Evolutionary conservation across 2,797 vertebrate species (phyloP).

Genomic region (Arnoldichthys spilopterus): DNA sequence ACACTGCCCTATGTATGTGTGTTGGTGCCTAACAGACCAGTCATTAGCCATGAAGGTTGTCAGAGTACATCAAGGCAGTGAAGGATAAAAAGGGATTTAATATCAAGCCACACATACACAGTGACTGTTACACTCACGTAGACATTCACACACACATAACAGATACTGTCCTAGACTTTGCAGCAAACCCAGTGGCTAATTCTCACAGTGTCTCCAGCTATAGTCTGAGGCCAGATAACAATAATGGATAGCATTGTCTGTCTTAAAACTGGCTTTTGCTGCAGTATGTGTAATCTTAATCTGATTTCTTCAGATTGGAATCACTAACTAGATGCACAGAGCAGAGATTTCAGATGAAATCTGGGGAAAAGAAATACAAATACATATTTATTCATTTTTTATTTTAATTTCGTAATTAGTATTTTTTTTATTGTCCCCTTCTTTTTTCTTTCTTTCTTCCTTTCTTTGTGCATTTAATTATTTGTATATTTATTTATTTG

Average conservation of each 20-base stretch:
- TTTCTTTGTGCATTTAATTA: too few species aligned
- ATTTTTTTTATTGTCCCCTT: too few species aligned
- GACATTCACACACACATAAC: not conserved
- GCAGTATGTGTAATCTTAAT: not conserved
- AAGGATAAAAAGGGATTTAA: slow-evolving; percentile 17
- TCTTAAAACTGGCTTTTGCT: too few species aligned
- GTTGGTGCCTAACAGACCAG: slow-evolving; percentile 17
- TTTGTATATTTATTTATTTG: too few species aligned
- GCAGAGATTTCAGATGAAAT: not conserved
- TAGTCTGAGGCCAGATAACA: too few species aligned
- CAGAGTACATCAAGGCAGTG: slow-evolving; percentile 15
- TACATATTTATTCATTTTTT: too few species aligned
- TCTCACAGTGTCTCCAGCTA: not conserved
- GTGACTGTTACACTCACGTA: not conserved
- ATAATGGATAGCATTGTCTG: not conserved
- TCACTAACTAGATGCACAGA: slow-evolving; percentile 2
- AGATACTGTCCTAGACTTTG: not conserved
- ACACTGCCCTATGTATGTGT: slow-evolving; percentile 3
- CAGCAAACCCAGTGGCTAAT: not conserved
- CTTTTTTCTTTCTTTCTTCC: too few species aligned
- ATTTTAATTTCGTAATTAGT: too few species aligned
- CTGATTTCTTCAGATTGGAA: not conserved
- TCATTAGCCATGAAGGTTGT: slow-evolving; percentile 42
- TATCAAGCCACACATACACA: not conserved
- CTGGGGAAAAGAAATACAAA: not conserved